phyloP scores from a whole-genome alignment of 2,113 vertebrate species.

The Mustela nigripes region DNA sequence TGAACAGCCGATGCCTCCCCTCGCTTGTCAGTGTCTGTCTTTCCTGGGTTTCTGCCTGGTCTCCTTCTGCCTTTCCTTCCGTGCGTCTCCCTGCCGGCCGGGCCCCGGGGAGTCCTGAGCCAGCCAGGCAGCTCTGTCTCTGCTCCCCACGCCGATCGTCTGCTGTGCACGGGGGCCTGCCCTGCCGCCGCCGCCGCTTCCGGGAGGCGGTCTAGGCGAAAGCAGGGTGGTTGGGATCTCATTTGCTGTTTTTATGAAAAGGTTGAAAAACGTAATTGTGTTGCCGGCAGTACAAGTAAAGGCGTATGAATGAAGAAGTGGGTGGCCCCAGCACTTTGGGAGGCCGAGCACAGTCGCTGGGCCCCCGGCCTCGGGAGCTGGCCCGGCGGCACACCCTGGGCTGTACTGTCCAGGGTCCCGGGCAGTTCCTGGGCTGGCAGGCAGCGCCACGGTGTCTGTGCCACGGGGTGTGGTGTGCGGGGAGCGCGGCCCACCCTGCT shows the following conservation, averaged over 20 bases:
- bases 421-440: neutral
- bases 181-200: neutral
- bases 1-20: accelerated
- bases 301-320: accelerated
- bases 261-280: accelerated
- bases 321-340: accelerated
- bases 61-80: too few relatives aligned
- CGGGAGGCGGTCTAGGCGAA: neutral
- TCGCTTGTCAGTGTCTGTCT: accelerated
- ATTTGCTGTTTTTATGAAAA: neutral
- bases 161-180: neutral
- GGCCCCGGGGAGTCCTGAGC: accelerated
- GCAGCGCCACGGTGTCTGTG: accelerated
- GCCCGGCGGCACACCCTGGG: accelerated
- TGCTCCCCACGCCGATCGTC: accelerated
- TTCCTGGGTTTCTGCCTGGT: neutral
- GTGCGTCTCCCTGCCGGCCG: accelerated
- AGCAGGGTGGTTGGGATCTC: neutral
- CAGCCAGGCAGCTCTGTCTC: neutral
- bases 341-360: accelerated
- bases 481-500: too few relatives aligned
- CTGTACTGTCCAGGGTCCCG: accelerated
- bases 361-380: neutral
- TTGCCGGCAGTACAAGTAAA: neutral
- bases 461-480: accelerated